Percentiles rank a stretch among this genome's conserved stretches.
These are phyloP conservation scores for Aphis craccivora DNA, from an alignment of 1,140 invertebrate species.

Conservation along the genomic window DNA sequence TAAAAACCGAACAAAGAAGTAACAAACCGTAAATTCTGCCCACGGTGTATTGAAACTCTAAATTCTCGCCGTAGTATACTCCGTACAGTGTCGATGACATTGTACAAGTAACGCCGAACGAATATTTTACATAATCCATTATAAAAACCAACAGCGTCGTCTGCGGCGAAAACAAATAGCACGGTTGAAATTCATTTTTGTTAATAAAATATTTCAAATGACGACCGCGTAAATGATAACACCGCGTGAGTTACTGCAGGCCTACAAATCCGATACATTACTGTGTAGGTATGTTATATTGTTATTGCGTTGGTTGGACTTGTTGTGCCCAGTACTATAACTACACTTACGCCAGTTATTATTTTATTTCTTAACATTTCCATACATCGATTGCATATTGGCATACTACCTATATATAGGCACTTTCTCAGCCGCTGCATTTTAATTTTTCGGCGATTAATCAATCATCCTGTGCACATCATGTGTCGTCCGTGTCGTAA, in stretches of 20 bases:
- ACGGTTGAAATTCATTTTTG: not conserved
- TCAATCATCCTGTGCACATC: not conserved
- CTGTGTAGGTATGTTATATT: too few relatives aligned
- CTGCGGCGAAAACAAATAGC: conserved; percentile 6
- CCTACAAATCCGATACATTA: not conserved
- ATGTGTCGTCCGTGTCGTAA: not conserved
- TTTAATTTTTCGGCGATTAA: not conserved
- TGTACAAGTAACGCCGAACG: conserved; percentile 39
- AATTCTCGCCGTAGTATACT: conserved; percentile 14
- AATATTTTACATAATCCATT: conserved; percentile 36
- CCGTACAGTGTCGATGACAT: conserved; percentile 38
- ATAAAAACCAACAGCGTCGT: not conserved
- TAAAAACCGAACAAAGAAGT: conserved; percentile 45
- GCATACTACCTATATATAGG: not conserved
- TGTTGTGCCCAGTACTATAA: not conserved
- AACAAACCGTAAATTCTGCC: conserved; percentile 50
- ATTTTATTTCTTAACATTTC: not conserved
- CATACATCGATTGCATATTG: not conserved
- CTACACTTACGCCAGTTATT: not conserved
- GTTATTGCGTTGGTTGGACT: too few relatives aligned
- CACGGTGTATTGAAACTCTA: conserved; percentile 40
- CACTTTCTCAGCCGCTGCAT: not conserved
- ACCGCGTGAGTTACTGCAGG: not conserved
- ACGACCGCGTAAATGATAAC: not conserved
- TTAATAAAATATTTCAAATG: not conserved